These are phyloP conservation scores for Druon quercuslanigerum DNA, from an alignment of 1,140 invertebrate species.

Conservation along the genomic window DNA sequence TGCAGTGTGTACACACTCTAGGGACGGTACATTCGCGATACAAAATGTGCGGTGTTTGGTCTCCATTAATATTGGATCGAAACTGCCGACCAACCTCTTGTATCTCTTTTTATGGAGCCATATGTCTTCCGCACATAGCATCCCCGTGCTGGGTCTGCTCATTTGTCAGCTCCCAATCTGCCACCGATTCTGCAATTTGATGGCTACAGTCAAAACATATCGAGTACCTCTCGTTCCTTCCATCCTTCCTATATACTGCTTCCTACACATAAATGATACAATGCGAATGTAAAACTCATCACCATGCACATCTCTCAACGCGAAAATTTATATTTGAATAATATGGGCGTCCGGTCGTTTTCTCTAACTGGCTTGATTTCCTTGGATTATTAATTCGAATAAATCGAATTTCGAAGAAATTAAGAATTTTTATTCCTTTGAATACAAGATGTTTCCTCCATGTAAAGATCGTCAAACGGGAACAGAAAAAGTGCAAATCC, in stretches of 20 bases:
- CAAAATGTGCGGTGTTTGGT: slow-evolving; percentile 28
- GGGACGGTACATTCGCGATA: slow-evolving; percentile 23
- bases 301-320: no score
- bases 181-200: slow-evolving; percentile 21
- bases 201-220: slow-evolving; percentile 24
- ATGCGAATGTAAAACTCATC: no score
- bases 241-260: slow-evolving; percentile 31
- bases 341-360: no score
- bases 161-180: slow-evolving; percentile 27
- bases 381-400: no score
- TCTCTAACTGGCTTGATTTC: no score
- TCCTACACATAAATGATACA: no score
- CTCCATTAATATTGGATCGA: slow-evolving; percentile 29
- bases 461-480: no score
- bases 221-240: slow-evolving; percentile 22
- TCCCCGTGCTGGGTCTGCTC: slow-evolving; percentile 23
- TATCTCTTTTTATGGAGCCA: slow-evolving; percentile 31
- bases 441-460: no score
- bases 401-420: no score
- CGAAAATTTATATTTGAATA: no score
- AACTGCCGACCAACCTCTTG: slow-evolving; percentile 25
- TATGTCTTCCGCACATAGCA: slow-evolving; percentile 18
- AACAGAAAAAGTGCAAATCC: no score
- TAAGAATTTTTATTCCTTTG: no score
- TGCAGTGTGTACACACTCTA: slow-evolving; percentile 23